phyloP scores from a whole-genome alignment of 2,888 invertebrate genomes.

The Nemotelus pantherinus region DNA sequence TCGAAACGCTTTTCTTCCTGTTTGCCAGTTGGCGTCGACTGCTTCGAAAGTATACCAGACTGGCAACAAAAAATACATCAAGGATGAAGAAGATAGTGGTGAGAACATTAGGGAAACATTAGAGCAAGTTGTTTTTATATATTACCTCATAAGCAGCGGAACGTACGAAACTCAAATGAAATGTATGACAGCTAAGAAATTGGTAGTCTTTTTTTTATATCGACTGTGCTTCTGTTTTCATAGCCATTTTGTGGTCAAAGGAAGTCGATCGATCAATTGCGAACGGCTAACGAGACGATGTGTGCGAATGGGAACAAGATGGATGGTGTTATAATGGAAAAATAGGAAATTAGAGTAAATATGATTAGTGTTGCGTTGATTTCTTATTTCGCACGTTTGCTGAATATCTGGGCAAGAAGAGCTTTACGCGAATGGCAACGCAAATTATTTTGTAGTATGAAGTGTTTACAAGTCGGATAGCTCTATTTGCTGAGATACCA shows the following conservation, averaged over 20 bases:
- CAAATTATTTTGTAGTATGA: no score
- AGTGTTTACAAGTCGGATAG: no score
- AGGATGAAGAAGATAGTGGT: neutral
- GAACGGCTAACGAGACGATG: no score
- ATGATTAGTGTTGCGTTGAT: no score
- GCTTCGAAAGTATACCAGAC: neutral
- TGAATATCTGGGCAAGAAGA: no score
- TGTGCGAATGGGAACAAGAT: neutral
- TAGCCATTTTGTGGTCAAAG: neutral
- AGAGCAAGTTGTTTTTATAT: slow-evolving; percentile 19
- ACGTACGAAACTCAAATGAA: neutral
- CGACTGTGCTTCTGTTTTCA: neutral
- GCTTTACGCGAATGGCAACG: no score
- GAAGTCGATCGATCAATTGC: slow-evolving; percentile 10
- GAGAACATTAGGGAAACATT: slow-evolving; percentile 19
- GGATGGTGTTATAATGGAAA: neutral
- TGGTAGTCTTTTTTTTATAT: neutral
- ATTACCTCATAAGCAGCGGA: slow-evolving; percentile 2
- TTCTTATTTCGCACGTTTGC: no score
- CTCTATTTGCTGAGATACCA: no score
- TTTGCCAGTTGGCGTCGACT: neutral
- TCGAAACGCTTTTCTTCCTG: neutral
- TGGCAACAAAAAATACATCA: neutral
- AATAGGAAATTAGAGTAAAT: no score
- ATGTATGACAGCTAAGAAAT: slow-evolving; percentile 20